These are phyloP conservation scores for Periphyllus acericola DNA, from an alignment of 2,888 invertebrate species.

Conservation along the genomic window DNA sequence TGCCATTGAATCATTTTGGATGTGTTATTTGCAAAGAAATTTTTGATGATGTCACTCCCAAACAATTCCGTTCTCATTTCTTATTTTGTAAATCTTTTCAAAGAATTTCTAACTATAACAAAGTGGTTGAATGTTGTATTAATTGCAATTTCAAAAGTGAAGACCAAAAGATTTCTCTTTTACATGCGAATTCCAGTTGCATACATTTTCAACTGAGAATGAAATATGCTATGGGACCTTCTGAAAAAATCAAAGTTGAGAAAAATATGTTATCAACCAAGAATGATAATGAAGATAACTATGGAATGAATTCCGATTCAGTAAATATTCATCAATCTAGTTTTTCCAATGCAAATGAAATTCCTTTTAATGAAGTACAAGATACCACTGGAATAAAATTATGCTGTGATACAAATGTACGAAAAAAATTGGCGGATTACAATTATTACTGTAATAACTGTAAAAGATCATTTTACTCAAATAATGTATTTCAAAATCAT, in stretches of 20 bases:
- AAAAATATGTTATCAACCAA: not conserved
- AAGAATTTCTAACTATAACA: accelerated
- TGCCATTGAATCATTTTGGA: not conserved
- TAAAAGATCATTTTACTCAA: not conserved
- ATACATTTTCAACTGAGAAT: constrained; percentile 27
- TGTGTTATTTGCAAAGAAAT: not conserved
- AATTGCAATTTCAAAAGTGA: not conserved
- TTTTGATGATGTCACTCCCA: accelerated
- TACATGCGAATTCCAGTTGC: not conserved
- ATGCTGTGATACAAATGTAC: not conserved
- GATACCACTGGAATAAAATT: too few relatives aligned
- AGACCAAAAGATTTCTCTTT: not conserved
- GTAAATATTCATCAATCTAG: too few relatives aligned
- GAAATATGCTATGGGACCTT: not conserved
- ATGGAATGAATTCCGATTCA: too few relatives aligned
- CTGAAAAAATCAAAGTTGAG: not conserved
- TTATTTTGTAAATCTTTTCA: constrained; percentile 23
- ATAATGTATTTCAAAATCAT: not conserved
- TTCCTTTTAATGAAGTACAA: too few relatives aligned
- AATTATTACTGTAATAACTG: not conserved
- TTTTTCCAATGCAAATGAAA: too few relatives aligned
- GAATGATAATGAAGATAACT: not conserved
- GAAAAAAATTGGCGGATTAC: not conserved
- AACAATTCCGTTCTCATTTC: not conserved
- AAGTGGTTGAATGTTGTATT: not conserved